Conservation (phyloP, 2,113 vertebrate genomes). For the Galeopterus variegatus region DNA sequence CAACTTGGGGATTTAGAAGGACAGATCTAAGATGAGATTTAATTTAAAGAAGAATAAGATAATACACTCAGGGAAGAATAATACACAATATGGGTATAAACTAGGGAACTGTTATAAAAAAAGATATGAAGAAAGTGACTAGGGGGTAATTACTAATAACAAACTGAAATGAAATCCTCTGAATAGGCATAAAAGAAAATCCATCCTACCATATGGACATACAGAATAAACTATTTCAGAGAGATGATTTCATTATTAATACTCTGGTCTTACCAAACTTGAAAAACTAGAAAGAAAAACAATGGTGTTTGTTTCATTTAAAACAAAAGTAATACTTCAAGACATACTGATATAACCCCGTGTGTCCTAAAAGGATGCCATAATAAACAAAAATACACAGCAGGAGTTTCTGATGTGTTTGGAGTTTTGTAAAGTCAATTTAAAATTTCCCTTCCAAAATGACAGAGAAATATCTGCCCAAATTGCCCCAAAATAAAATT, state of each 20-base stretch:
- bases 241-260: conserved; percentile 52
- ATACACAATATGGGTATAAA: conserved; percentile 37
- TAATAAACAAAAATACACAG: conserved; percentile 20
- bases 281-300: conserved; percentile 34
- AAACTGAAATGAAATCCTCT: conserved; percentile 66
- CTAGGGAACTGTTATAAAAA: background rate
- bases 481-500: conserved; percentile 51
- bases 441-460: conserved; percentile 55
- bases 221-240: conserved; percentile 61
- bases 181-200: conserved; percentile 55
- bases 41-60: conserved; percentile 67
- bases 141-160: conserved; percentile 27
- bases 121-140: conserved; percentile 62
- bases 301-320: conserved; percentile 35
- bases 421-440: conserved; percentile 19
- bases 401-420: conserved; percentile 28
- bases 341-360: conserved; percentile 17
- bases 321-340: conserved; percentile 53
- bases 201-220: background rate
- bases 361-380: conserved; percentile 12
- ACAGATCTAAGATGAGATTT: conserved; percentile 66
- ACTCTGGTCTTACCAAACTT: conserved; percentile 41
- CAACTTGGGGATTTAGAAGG: conserved; percentile 69
- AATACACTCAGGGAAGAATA: conserved; percentile 62
- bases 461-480: background rate